These are phyloP conservation scores for Mystacornis crossleyi DNA, from an alignment of 2,113 vertebrate genomes.

Conservation along the genomic window DNA sequence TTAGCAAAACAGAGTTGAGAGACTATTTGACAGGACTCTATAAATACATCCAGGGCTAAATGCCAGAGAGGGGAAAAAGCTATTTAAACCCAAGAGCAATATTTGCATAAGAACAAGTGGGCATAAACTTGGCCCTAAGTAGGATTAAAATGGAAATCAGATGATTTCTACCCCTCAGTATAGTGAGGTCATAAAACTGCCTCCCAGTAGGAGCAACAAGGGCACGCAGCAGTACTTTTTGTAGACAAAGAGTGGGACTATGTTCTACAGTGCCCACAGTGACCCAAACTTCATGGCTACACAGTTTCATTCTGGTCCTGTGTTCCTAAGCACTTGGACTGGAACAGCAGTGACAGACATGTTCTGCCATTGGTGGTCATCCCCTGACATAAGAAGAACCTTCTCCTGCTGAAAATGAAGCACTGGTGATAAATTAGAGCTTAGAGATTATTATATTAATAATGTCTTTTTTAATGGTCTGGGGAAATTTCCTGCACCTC, in stretches of 20 bases:
- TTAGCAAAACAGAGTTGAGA: conserved; percentile 40
- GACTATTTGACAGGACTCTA: conserved; percentile 43
- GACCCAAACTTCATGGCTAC: not conserved
- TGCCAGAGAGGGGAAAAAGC: conserved; percentile 41
- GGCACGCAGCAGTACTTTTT: not conserved
- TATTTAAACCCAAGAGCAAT: conserved; percentile 62
- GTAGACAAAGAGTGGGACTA: not conserved
- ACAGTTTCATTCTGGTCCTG: not conserved
- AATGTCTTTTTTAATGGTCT: not conserved
- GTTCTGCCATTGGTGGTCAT: not conserved
- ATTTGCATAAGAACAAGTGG: conserved; percentile 60
- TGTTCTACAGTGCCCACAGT: not conserved
- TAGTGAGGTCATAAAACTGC: not conserved
- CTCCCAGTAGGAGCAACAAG: not conserved
- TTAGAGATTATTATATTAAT: too few relatives aligned
- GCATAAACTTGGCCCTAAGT: conserved; percentile 47
- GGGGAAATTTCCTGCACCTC: not conserved
- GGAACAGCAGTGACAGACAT: fast-evolving
- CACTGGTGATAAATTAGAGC: not conserved
- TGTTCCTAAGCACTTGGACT: fast-evolving
- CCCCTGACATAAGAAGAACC: not conserved
- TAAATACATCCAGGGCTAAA: conserved; percentile 54
- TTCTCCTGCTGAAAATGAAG: not conserved
- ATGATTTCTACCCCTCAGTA: not conserved
- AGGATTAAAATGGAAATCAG: conserved; percentile 26